phyloP scores from a whole-genome alignment of 2,113 vertebrate species.

The Eubucco bourcierii region DNA sequence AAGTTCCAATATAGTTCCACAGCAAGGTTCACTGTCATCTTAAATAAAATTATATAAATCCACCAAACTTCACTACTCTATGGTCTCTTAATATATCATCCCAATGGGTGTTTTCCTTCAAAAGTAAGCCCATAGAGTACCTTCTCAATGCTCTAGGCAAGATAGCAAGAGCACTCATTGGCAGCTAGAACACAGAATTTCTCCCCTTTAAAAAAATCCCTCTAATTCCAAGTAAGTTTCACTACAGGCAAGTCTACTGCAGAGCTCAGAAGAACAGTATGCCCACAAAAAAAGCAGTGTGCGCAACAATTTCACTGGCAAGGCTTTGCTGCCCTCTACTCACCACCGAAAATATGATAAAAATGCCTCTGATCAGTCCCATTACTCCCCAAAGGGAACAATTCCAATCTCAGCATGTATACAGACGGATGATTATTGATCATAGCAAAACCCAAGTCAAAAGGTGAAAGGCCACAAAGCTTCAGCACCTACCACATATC shows the following conservation, averaged over 20 bases:
- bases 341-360: conserved; percentile 27
- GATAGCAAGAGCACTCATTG: conserved; percentile 13
- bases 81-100: background rate
- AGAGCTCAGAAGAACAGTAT: conserved; percentile 61
- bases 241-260: conserved; percentile 41
- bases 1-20: background rate
- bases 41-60: background rate
- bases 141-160: conserved; percentile 57
- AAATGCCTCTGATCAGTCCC: conserved; percentile 54
- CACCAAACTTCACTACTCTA: background rate
- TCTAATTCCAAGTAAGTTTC: conserved; percentile 20
- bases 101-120: background rate
- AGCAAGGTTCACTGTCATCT: background rate
- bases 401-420: conserved; percentile 47
- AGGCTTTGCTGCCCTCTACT: conserved; percentile 50
- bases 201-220: conserved; percentile 8
- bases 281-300: conserved; percentile 52
- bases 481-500: conserved; percentile 74
- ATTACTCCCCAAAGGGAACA: conserved; percentile 50
- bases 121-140: conserved; percentile 58
- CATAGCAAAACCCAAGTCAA: conserved; percentile 59
- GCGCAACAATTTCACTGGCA: conserved; percentile 33
- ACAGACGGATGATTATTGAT: conserved; percentile 57
- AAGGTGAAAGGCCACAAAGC: conserved; percentile 59
- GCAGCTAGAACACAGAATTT: background rate